Percentiles rank a stretch among this genome's conserved stretches.
Evolutionary conservation across 2,888 invertebrate species (phyloP).

Genomic region (Argyra leucocephala): DNA sequence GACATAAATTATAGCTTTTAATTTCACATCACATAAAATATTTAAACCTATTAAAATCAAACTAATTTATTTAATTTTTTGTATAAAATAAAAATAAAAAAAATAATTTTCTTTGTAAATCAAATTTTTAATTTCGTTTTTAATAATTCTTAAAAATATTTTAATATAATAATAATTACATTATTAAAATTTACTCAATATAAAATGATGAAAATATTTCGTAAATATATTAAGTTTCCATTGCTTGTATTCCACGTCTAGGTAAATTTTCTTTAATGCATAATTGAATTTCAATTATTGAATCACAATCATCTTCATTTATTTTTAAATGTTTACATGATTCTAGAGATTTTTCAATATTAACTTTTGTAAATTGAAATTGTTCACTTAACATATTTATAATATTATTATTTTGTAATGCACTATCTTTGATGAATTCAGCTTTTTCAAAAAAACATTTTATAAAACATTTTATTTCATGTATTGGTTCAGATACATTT

Average conservation of each 20-base stretch:
- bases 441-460: constrained; percentile 22
- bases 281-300: constrained; percentile 10
- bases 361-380: not conserved
- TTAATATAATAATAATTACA: too few species aligned
- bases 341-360: not conserved
- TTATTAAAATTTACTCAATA: too few species aligned
- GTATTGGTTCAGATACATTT: not conserved
- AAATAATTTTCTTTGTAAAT: too few species aligned
- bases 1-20: too few species aligned
- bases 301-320: constrained; percentile 13
- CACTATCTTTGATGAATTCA: constrained; percentile 18
- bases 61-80: too few species aligned
- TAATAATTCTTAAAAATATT: too few species aligned
- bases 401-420: constrained; percentile 8
- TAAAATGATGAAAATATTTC: too few species aligned
- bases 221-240: constrained; percentile 19
- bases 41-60: too few species aligned
- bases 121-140: too few species aligned
- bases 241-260: constrained; percentile 9
- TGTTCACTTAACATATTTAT: not conserved
- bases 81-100: too few species aligned
- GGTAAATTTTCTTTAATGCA: constrained; percentile 11
- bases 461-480: constrained; percentile 20
- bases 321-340: not conserved
- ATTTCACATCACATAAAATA: too few species aligned